A percentile compares a stretch with the other conserved stretches of the same genome.
Conservation (phyloP, 2,113 vertebrate species). For the Microtus montanus region DNA sequence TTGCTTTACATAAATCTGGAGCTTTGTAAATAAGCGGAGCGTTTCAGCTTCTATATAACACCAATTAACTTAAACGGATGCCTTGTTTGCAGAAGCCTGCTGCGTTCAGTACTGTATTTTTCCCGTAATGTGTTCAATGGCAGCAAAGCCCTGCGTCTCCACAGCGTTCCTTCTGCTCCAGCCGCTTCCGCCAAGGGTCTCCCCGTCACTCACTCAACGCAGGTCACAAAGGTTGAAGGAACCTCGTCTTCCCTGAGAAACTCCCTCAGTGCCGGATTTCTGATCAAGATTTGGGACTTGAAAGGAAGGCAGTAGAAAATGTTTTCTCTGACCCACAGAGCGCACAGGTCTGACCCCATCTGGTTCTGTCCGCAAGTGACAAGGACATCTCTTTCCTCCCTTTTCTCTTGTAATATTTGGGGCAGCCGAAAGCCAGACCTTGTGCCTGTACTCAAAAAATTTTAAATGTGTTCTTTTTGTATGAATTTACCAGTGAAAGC, state of each 20-base stretch:
- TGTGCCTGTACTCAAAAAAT: not conserved
- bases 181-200: conserved; percentile 49
- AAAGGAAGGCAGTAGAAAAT: not conserved
- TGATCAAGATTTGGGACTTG: not conserved
- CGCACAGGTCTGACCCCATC: conserved; percentile 31
- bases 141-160: conserved; percentile 25
- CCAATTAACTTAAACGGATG: conserved; percentile 88
- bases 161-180: conserved; percentile 41
- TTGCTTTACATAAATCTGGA: conserved; percentile 90
- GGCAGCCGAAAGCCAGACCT: not conserved
- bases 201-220: not conserved
- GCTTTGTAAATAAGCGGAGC: conserved; percentile 89
- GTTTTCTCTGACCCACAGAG: not conserved
- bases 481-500: not conserved
- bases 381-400: conserved; percentile 20
- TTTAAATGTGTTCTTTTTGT: not conserved
- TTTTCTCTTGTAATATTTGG: not conserved
- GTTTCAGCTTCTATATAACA: conserved; percentile 86
- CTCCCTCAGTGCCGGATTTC: not conserved
- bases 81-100: conserved; percentile 87
- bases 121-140: conserved; percentile 36
- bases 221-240: not conserved
- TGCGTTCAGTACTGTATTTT: conserved; percentile 76
- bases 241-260: conserved; percentile 13
- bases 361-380: not conserved